Conservation (phyloP, 1,140 invertebrate species). For the Periplaneta americana region DNA sequence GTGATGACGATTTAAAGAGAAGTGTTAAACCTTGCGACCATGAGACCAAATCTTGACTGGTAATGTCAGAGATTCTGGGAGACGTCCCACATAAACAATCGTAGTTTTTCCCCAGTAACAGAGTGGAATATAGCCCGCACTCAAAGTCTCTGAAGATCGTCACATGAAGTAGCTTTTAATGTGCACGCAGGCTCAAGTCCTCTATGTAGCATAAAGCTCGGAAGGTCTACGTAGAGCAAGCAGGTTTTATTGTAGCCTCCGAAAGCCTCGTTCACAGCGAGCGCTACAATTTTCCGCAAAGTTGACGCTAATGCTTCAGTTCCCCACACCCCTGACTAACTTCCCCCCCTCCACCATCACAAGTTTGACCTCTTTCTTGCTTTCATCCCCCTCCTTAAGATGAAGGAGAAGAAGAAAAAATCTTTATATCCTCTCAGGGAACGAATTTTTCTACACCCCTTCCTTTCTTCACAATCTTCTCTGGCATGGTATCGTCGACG, state of each 20-base stretch:
- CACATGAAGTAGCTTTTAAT: background rate
- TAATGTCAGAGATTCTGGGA: too few relatives aligned
- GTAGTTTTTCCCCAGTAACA: too few relatives aligned
- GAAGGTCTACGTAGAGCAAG: background rate
- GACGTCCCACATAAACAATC: too few relatives aligned
- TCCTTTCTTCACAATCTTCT: conserved; percentile 5
- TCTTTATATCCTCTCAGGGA: conserved; percentile 1
- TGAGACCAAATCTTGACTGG: too few relatives aligned
- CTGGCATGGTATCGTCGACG: background rate
- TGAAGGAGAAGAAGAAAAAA: conserved; percentile 1
- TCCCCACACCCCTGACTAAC: background rate
- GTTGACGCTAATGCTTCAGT: conserved; percentile 11
- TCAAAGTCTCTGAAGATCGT: background rate
- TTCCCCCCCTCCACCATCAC: background rate
- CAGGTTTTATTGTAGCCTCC: background rate
- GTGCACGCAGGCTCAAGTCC: background rate
- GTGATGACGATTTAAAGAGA: too few relatives aligned
- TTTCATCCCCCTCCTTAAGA: background rate
- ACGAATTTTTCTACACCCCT: conserved; percentile 8
- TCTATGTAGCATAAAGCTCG: background rate
- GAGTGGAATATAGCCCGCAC: too few relatives aligned
- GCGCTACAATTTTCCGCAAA: conserved; percentile 14
- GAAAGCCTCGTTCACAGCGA: background rate
- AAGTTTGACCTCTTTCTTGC: background rate
- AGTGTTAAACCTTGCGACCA: too few relatives aligned